Base-by-base conservation (phyloP, 2,113 vertebrate genomes). In the Epinephelus lanceolatus region DNA sequence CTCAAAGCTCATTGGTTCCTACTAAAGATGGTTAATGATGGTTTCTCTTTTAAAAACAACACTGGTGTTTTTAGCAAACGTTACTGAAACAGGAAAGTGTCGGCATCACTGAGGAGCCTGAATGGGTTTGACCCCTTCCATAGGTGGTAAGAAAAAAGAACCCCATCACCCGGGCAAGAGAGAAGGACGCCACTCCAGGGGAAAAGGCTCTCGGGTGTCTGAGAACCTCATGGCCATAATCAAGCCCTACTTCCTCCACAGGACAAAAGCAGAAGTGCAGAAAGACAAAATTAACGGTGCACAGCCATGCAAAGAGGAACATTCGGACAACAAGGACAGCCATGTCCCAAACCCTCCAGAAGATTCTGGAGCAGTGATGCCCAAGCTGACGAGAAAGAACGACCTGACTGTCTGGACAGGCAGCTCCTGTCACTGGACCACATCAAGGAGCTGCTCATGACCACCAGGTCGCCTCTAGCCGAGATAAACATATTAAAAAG, bases 321-420 rank as follows among this genome's bases (percentile, higher is more conserved):
- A 85, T 0, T 40, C 79, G 1, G 79, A 88, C 5, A 61, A 83
- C 2, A 37, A 88, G 21, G 81, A 89, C 15, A 70, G 77, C 33
- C 68, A 61, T 33, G 51, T 62, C 2, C 81, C 86, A 7, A 82
- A 57, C 1, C 14, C 23, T 0, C 49, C 5, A 3, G 27, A 59
- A 0, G 30, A 15, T 1, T 56, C 57, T 49, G 93, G 73, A 33
- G 92, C 91, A 1, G 30, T 88, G 21, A 97, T 98, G 96, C 97
- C 97, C 7, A 94, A 95, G 2, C 94, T 99, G 77, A 97, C 93
- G 0, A 95, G 97, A 60, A 99, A 99, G 91, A 99, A 99, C 14
- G 98, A 99, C 84, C 95, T 99, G 65, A 97, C 99, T 8, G 95
- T 99, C 17, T 99, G 98, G 98, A 97, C 89, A 92, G 95, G 61